Evolutionary conservation across 2,113 vertebrate genomes (phyloP).

Genomic region (Furnarius figulus): DNA sequence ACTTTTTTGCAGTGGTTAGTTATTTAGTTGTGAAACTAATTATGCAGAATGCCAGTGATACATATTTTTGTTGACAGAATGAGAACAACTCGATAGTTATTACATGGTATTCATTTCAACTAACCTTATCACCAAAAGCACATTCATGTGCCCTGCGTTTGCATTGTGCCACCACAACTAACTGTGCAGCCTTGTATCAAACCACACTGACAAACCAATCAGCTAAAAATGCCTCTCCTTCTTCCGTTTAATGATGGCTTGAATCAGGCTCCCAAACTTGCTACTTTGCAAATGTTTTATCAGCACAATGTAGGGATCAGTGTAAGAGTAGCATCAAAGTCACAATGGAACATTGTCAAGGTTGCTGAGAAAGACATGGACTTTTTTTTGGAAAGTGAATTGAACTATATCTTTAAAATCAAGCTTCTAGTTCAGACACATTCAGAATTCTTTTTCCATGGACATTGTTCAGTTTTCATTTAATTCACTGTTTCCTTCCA

Average conservation of each 20-base stretch:
- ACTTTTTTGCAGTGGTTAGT: not conserved
- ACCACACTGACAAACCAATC: not conserved
- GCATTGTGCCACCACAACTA: not conserved
- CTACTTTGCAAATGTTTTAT: not conserved
- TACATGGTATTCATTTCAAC: not conserved
- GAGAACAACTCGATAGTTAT: not conserved
- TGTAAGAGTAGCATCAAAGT: not conserved
- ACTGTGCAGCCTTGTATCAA: not conserved
- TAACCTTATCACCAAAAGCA: not conserved
- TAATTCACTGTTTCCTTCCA: not conserved
- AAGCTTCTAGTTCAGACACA: not conserved
- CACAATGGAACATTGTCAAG: rapidly evolving
- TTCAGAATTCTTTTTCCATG: not conserved
- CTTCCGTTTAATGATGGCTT: not conserved
- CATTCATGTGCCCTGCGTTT: not conserved
- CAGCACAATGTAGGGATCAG: not conserved
- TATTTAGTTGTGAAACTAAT: not conserved
- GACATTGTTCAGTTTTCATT: not conserved
- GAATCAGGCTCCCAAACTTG: not conserved
- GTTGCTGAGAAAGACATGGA: not conserved
- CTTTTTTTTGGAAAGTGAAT: not conserved
- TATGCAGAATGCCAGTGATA: not conserved
- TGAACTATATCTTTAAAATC: not conserved
- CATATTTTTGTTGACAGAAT: not conserved
- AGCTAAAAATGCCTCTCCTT: not conserved